Percentiles rank a stretch among this genome's conserved stretches.
phyloP scores from a whole-genome alignment of 2,888 invertebrate species.

The Zelleria hepariella region DNA sequence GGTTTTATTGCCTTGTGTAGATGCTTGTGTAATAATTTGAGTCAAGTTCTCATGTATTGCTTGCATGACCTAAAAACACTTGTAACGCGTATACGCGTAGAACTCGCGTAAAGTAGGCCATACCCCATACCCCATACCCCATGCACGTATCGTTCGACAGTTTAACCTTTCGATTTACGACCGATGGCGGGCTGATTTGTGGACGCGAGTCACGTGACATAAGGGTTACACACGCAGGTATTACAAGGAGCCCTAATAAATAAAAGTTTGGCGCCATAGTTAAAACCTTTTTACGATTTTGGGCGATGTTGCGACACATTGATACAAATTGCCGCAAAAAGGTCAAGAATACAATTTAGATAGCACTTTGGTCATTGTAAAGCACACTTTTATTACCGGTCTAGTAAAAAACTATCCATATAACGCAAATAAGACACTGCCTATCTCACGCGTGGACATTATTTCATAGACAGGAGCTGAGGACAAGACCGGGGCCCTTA shows the following conservation, averaged over 20 bases:
- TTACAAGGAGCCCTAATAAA: not conserved
- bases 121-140: not conserved
- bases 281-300: not conserved
- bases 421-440: too few species aligned
- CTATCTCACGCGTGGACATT: too few species aligned
- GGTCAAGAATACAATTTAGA: not conserved
- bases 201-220: not conserved
- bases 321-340: not conserved
- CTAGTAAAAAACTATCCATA: too few species aligned
- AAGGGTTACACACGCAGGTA: not conserved
- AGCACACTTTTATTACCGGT: too few species aligned
- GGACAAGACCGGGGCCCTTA: too few species aligned
- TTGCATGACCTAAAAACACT: too few species aligned
- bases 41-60: too few species aligned
- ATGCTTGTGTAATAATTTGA: too few species aligned
- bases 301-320: not conserved
- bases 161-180: slow-evolving; percentile 8
- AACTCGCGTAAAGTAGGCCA: not conserved
- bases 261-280: not conserved
- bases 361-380: too few species aligned
- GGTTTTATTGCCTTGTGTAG: too few species aligned
- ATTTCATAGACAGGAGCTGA: too few species aligned
- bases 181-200: slow-evolving; percentile 3
- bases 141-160: slow-evolving; percentile 8
- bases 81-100: not conserved